Percentiles rank a stretch among this genome's conserved stretches.
Conservation (phyloP, 2,888 invertebrate species). For the Eustalomyia histrio region DNA sequence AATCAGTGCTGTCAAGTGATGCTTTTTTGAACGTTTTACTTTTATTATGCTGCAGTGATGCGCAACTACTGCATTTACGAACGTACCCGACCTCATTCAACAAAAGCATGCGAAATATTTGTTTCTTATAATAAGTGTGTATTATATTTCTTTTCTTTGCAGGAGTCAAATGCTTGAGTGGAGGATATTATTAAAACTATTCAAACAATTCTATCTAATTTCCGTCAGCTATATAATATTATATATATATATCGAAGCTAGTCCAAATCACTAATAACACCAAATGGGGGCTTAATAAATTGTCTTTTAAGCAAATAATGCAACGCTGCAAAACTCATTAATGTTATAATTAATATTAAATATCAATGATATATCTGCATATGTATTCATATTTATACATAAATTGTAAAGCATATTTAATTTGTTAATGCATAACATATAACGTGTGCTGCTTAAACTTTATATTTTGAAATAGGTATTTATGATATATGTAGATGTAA, state of each 20-base stretch:
- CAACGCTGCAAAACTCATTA: conserved; percentile 53
- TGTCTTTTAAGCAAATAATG: conserved; percentile 34
- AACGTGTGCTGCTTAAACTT: conserved; percentile 56
- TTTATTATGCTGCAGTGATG: no score
- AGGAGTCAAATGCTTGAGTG: conserved; percentile 95
- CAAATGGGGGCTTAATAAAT: conserved; percentile 52
- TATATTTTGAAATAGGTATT: no score
- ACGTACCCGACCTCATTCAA: no score
- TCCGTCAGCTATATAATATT: conserved; percentile 81
- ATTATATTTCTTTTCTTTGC: conserved; percentile 76
- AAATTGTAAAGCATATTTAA: conserved; percentile 61
- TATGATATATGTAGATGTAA: neutral
- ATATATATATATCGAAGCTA: conserved; percentile 72
- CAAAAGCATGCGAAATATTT: no score
- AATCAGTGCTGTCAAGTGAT: no score
- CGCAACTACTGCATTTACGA: no score
- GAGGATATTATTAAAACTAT: conserved; percentile 92
- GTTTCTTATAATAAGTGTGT: no score
- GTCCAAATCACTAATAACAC: conserved; percentile 57
- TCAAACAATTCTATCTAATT: conserved; percentile 88
- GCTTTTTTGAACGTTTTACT: no score
- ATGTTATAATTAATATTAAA: conserved; percentile 47
- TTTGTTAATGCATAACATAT: conserved; percentile 60
- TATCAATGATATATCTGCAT: conserved; percentile 50
- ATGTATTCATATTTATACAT: conserved; percentile 36